phyloP scores from a whole-genome alignment of 2,888 invertebrate species.

The Cotesia congregata region DNA sequence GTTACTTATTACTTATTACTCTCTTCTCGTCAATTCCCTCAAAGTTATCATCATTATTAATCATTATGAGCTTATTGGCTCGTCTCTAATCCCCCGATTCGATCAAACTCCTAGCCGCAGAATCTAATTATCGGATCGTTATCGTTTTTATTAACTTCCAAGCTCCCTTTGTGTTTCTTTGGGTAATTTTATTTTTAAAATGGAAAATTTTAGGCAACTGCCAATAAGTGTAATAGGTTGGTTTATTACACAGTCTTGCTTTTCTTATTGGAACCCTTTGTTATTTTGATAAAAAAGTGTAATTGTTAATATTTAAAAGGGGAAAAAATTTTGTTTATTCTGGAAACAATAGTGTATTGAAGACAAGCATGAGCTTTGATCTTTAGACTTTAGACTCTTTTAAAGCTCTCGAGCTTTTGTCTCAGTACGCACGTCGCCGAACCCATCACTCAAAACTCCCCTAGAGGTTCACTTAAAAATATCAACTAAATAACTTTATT shows the following conservation, averaged over 20 bases:
- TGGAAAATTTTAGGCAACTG: too few species aligned
- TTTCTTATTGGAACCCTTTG: background rate
- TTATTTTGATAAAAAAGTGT: too few species aligned
- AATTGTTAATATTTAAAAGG: too few species aligned
- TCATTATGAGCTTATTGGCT: background rate
- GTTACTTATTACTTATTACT: background rate
- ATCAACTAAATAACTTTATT: slow-evolving; percentile 77
- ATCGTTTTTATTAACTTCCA: background rate
- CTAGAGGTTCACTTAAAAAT: slow-evolving; percentile 73
- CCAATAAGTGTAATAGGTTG: too few species aligned
- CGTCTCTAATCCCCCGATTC: background rate
- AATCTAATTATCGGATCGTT: background rate
- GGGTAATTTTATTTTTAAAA: background rate
- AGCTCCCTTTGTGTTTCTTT: background rate
- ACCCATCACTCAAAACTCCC: slow-evolving; percentile 19
- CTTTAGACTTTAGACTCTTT: background rate
- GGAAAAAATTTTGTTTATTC: background rate
- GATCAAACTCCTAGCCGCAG: background rate
- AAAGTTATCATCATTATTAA: background rate
- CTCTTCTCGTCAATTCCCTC: background rate
- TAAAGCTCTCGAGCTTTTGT: background rate
- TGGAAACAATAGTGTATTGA: background rate
- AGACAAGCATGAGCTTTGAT: background rate
- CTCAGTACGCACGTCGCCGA: background rate
- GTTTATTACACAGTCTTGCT: too few species aligned